Evolutionary conservation across 2,888 invertebrate genomes (phyloP).

Genomic region (Microchrysa polita): DNA sequence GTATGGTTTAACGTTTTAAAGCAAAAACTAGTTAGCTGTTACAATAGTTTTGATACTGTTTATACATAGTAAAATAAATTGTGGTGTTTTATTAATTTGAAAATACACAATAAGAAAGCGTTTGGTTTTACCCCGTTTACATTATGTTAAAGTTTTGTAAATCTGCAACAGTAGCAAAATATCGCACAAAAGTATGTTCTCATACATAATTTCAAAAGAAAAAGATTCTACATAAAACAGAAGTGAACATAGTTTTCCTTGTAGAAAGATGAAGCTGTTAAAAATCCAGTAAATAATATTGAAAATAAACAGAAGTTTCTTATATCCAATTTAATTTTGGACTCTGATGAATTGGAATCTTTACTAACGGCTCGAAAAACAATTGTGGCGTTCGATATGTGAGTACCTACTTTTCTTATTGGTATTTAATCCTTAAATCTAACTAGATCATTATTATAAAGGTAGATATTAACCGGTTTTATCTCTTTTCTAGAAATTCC

Average conservation of each 20-base stretch:
- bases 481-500: slow-evolving; percentile 20
- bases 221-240: no score
- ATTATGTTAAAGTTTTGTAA: slow-evolving; percentile 42
- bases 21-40: no score
- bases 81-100: no score
- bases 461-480: neutral
- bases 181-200: slow-evolving; percentile 28
- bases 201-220: neutral
- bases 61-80: no score
- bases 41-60: no score
- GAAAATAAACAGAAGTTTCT: slow-evolving; percentile 28
- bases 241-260: neutral
- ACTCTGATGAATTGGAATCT: slow-evolving; percentile 31
- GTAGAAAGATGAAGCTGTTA: slow-evolving; percentile 3
- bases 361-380: slow-evolving; percentile 21
- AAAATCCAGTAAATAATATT: neutral
- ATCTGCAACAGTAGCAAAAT: slow-evolving; percentile 22
- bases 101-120: no score
- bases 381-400: slow-evolving; percentile 40
- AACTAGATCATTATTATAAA: neutral
- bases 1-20: no score
- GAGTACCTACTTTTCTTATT: neutral
- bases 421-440: no score
- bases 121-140: no score
- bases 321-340: slow-evolving; percentile 33